phyloP scores from a whole-genome alignment of 2,888 invertebrate genomes.

The Autographa gamma region DNA sequence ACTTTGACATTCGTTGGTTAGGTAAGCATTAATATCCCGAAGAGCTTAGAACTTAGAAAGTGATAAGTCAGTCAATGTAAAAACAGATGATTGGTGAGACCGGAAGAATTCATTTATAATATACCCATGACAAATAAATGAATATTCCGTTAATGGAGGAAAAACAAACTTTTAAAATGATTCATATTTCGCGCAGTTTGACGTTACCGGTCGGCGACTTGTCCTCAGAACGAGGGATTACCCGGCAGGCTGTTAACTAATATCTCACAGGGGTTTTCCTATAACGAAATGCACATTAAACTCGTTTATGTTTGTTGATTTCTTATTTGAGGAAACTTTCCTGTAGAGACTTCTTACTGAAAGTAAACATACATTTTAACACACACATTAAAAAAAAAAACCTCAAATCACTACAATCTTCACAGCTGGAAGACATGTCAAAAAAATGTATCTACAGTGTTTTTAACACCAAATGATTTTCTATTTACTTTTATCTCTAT shows the following conservation, averaged over 20 bases:
- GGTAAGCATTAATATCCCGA: too few relatives aligned
- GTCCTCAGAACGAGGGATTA: conserved; percentile 40
- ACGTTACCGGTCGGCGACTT: conserved; percentile 3
- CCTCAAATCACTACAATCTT: too few relatives aligned
- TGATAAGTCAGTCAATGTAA: too few relatives aligned
- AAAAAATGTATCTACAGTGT: too few relatives aligned
- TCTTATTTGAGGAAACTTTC: background rate
- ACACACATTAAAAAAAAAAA: too few relatives aligned
- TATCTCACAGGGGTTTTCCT: conserved; percentile 41
- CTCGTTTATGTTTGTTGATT: conserved; percentile 5
- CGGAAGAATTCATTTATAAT: background rate
- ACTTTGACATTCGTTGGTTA: too few relatives aligned
- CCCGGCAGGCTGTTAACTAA: conserved; percentile 32
- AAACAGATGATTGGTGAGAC: background rate
- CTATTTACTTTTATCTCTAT: too few relatives aligned
- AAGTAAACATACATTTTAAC: too few relatives aligned
- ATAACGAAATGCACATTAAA: background rate
- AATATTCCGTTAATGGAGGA: background rate
- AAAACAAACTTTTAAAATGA: conserved; percentile 23
- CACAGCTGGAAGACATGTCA: too few relatives aligned
- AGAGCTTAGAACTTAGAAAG: too few relatives aligned
- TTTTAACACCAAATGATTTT: too few relatives aligned
- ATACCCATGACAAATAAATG: background rate
- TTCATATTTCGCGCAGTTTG: conserved; percentile 36
- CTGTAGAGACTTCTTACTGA: too few relatives aligned